Evolutionary conservation across 2,888 invertebrate species (phyloP).

Genomic region (Hydropsyche betteni): DNA sequence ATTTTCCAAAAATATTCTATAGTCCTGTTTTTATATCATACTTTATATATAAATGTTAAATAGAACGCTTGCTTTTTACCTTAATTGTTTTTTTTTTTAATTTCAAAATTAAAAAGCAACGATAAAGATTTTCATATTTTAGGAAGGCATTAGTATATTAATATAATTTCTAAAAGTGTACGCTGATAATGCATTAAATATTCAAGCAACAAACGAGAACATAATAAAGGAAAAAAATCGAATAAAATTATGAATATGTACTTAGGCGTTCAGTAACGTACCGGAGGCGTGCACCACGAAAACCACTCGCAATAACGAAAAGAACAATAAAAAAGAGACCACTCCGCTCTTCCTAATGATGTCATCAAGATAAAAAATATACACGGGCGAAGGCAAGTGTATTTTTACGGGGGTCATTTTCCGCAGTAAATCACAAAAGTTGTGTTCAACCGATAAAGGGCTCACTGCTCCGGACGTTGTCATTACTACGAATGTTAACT

Average conservation of each 20-base stretch:
- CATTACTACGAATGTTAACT: conserved; percentile 15
- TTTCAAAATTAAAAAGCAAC: too few relatives aligned
- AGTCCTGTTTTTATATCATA: too few relatives aligned
- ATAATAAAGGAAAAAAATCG: not conserved
- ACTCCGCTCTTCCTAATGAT: conserved; percentile 10
- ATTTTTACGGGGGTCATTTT: conserved; percentile 25
- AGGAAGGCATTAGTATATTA: too few relatives aligned
- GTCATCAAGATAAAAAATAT: conserved; percentile 21
- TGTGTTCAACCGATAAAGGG: conserved; percentile 24
- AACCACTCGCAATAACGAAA: not conserved
- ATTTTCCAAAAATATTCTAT: too few relatives aligned
- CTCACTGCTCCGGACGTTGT: conserved; percentile 4
- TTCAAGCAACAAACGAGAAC: conserved; percentile 1
- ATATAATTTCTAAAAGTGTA: too few relatives aligned
- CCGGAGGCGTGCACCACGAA: not conserved
- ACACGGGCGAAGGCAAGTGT: conserved; percentile 8
- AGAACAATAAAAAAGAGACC: conserved; percentile 11
- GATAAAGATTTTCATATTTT: too few relatives aligned
- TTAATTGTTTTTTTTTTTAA: too few relatives aligned
- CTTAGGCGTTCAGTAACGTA: not conserved
- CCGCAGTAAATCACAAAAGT: conserved; percentile 21
- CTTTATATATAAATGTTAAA: too few relatives aligned
- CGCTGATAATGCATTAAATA: not conserved
- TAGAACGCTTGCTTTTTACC: too few relatives aligned
- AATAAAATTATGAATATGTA: not conserved